phyloP scores from a whole-genome alignment of 2,797 vertebrate species.

The Hypotaenidia philippensis region DNA sequence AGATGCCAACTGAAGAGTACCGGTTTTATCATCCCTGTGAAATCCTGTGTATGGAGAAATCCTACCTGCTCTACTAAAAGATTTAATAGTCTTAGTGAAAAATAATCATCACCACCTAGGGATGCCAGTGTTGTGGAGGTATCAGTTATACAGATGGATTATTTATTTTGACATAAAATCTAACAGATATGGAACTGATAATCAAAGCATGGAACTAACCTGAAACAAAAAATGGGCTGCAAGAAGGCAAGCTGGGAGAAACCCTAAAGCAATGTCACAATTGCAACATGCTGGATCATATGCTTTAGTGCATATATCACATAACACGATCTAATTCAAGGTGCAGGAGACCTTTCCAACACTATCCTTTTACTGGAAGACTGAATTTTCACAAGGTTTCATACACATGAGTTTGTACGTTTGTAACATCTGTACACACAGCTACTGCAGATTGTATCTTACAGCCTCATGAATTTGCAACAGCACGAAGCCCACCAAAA shows the following conservation, averaged over 20 bases:
- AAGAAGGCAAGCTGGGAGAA: background rate
- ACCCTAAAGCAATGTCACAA: background rate
- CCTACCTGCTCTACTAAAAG: background rate
- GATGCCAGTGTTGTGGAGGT: background rate
- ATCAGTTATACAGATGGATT: background rate
- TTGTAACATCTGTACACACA: background rate
- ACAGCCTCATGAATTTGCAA: background rate
- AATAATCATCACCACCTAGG: background rate
- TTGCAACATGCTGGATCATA: background rate
- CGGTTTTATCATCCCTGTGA: background rate
- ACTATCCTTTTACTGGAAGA: background rate
- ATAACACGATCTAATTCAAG: background rate
- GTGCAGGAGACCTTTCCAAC: background rate
- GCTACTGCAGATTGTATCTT: background rate
- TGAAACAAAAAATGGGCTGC: background rate
- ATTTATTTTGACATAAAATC: background rate
- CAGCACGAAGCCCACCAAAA: background rate
- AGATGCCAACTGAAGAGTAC: background rate
- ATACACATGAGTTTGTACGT: background rate
- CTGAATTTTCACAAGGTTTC: background rate
- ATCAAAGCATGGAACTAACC: background rate
- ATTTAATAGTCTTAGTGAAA: background rate
- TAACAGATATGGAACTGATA: background rate
- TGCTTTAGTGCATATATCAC: background rate
- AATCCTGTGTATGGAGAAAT: background rate